Evolutionary conservation across 2,888 invertebrate genomes (phyloP).

Genomic region (Caenorhabditis virilis): DNA sequence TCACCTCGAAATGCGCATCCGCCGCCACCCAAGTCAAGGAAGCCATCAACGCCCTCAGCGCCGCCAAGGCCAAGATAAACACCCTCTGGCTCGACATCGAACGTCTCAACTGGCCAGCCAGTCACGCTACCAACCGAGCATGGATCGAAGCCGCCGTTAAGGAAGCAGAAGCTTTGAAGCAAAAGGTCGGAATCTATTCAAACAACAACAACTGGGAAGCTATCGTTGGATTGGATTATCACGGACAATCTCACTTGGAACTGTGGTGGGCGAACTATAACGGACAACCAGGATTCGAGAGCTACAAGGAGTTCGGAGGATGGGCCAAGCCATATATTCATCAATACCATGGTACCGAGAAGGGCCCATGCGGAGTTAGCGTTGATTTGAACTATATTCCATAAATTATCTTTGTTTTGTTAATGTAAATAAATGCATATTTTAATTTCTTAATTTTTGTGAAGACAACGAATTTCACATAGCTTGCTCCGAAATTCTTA

Average conservation of each 20-base stretch:
- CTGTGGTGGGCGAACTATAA: slow-evolving; percentile 54
- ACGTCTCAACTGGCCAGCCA: too few species aligned
- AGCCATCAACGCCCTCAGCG: too few species aligned
- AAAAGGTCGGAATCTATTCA: slow-evolving; percentile 43
- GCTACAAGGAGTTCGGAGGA: slow-evolving; percentile 37
- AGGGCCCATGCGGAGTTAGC: slow-evolving; percentile 41
- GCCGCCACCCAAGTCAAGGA: slow-evolving; percentile 15
- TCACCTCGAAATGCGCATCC: slow-evolving; percentile 2
- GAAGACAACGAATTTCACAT: too few species aligned
- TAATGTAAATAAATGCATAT: too few species aligned
- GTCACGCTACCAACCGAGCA: slow-evolving; percentile 33
- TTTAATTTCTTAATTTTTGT: too few species aligned
- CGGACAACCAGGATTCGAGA: slow-evolving; percentile 17
- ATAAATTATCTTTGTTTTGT: too few species aligned
- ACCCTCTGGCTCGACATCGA: too few species aligned
- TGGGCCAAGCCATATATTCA: slow-evolving; percentile 42
- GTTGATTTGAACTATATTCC: slow-evolving; percentile 39
- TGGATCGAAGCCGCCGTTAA: slow-evolving; percentile 44
- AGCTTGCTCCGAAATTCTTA: too few species aligned
- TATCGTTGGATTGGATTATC: slow-evolving; percentile 42
- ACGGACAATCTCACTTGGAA: slow-evolving; percentile 20
- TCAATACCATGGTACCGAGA: slow-evolving; percentile 32
- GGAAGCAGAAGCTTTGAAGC: slow-evolving; percentile 6
- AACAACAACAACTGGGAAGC: slow-evolving; percentile 52
- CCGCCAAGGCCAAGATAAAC: too few species aligned